Conservation (phyloP, 2,888 invertebrate species). For the Drosophila meridiana region DNA sequence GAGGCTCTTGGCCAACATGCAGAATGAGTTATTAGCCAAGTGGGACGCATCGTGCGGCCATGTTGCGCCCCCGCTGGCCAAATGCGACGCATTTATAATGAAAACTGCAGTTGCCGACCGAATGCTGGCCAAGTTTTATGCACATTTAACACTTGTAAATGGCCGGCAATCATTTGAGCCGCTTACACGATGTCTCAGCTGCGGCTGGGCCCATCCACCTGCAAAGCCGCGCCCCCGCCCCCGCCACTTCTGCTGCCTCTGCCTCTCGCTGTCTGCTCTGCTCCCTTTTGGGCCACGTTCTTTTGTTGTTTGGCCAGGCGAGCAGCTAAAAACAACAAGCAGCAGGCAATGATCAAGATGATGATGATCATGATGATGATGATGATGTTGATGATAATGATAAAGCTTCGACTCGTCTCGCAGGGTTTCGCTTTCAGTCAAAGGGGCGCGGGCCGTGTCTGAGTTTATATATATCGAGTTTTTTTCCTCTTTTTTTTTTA, state of each 20-base stretch:
- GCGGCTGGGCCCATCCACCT: slow-evolving; percentile 5
- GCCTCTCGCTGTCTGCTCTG: background rate
- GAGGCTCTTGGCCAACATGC: slow-evolving; percentile 4
- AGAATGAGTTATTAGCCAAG: slow-evolving; percentile 35
- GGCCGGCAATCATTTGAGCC: slow-evolving; percentile 45
- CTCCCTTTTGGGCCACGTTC: slow-evolving; percentile 41
- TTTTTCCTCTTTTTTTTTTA: slow-evolving; percentile 2
- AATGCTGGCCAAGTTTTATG: slow-evolving; percentile 47
- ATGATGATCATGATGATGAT: slow-evolving; percentile 26
- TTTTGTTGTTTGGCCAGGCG: slow-evolving; percentile 34
- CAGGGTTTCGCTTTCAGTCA: slow-evolving; percentile 36
- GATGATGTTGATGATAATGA: slow-evolving; percentile 46
- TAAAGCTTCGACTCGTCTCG: slow-evolving; percentile 36
- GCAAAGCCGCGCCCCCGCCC: background rate
- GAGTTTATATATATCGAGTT: background rate
- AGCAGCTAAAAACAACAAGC: slow-evolving; percentile 34
- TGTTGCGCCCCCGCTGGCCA: slow-evolving; percentile 49
- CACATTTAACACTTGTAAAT: slow-evolving; percentile 71
- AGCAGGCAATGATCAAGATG: background rate
- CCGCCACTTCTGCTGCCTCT: background rate
- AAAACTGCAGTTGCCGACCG: slow-evolving; percentile 26
- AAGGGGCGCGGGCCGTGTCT: background rate
- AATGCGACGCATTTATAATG: slow-evolving; percentile 44
- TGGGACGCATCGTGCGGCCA: slow-evolving; percentile 17
- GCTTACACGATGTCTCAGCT: slow-evolving; percentile 15